Evolutionary conservation across 2,113 vertebrate species (phyloP), one percentile per base, ranked within the genome.

Genomic region (Trogon surrucura): DNA sequence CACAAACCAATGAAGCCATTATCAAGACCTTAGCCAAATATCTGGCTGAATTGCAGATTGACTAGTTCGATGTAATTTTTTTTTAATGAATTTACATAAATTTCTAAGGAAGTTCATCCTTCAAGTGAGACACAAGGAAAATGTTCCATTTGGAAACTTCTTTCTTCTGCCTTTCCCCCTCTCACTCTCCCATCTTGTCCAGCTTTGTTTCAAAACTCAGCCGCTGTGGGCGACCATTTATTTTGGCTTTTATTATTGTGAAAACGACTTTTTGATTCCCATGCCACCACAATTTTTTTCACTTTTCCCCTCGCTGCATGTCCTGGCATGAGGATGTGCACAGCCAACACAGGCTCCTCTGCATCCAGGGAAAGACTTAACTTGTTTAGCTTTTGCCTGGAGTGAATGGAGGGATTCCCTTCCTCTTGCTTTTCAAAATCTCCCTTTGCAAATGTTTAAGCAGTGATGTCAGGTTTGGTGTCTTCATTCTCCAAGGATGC

Each of bases 291-390:
- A 65, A 17, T 41, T 67, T 41, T 41, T 84, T 50, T 3, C 36
- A 41, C 34, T 15, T 44, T 47, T 20, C 14, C 14, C 19, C 64
- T 3, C 3, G 1, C 44, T 19, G 0, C 7, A 3, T 2, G 0
- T 5, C 19, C n/a, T 18, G 2, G 7, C 27, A 13, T 0, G 0
- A 82, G 21, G 34, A 23, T 0, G 4, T 8, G 13, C 22, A 54
- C 19, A 34, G 3, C 22, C 48, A 44, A 2, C 0, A 0, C 3
- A 2, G 19, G 12, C 25, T 67, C 7, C 27, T 23, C 48, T 3
- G 1, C 47, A 6, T 1, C 0, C 0, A 0, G 4, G 14, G 14
- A 44, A 26, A 1, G 6, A 44, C 4, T 17, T 19, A 3, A 45
- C 27, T 57, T 48, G 1, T 26, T 26, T 13, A 16, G 8, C 10